phyloP scores from a whole-genome alignment of 2,888 invertebrate genomes.

The Chrysolina oricalcia region DNA sequence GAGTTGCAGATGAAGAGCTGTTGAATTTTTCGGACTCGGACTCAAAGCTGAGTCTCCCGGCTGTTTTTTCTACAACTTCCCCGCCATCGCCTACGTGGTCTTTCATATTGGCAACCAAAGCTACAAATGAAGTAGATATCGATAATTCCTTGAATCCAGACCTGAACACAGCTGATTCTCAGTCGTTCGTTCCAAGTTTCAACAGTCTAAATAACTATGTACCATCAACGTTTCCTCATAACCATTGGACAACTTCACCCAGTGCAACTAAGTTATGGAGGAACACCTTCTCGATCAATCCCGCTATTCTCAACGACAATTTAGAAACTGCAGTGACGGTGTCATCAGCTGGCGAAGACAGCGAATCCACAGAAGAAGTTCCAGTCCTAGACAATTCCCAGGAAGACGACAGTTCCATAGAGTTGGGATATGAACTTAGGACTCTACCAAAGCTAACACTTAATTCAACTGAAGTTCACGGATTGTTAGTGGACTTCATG shows the following conservation, averaged over 20 bases:
- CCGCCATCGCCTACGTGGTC: conserved; percentile 68
- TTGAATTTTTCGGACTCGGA: conserved; percentile 84
- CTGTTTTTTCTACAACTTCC: conserved; percentile 70
- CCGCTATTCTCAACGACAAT: conserved; percentile 81
- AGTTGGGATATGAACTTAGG: conserved; percentile 70
- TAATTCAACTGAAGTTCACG: conserved; percentile 67
- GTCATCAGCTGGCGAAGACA: neutral
- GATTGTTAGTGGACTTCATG: conserved; percentile 70
- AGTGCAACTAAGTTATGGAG: conserved; percentile 78
- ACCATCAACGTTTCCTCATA: conserved; percentile 59
- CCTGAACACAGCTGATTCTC: conserved; percentile 81
- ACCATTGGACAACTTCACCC: conserved; percentile 67
- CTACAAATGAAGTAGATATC: conserved; percentile 51
- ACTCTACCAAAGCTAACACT: conserved; percentile 67
- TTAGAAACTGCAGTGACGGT: conserved; percentile 59
- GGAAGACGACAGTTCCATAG: conserved; percentile 44
- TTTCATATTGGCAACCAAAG: conserved; percentile 63
- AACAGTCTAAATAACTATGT: conserved; percentile 69
- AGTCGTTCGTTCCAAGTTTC: conserved; percentile 79
- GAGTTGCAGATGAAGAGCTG: conserved; percentile 78
- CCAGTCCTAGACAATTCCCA: conserved; percentile 29
- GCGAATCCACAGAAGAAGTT: conserved; percentile 48
- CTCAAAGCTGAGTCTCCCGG: conserved; percentile 64
- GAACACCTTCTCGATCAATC: conserved; percentile 81
- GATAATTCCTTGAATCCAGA: conserved; percentile 69